Conservation (phyloP, 2,888 invertebrate species). For the Drosophila stalkeri region DNA sequence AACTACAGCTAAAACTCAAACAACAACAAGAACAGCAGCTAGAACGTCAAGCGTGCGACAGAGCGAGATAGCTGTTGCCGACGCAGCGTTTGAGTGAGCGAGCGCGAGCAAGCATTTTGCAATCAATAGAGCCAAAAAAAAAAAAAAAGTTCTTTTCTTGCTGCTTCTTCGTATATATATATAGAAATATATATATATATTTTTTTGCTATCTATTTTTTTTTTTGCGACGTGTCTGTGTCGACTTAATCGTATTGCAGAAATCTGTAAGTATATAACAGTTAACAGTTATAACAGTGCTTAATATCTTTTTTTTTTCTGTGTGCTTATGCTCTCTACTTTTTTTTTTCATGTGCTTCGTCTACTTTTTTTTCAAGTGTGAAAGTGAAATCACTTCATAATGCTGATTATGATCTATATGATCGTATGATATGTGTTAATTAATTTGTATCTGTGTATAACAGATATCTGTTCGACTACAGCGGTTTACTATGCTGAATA, state of each 20-base stretch:
- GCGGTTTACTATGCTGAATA: neutral
- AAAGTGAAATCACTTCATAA: neutral
- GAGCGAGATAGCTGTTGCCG: constrained; percentile 46
- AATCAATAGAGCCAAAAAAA: constrained; percentile 61
- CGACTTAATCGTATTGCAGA: constrained; percentile 25
- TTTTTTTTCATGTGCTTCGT: constrained; percentile 41
- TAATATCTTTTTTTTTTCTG: neutral
- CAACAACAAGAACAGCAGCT: constrained; percentile 16
- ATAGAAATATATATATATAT: neutral
- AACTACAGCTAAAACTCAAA: constrained; percentile 8
- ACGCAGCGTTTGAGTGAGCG: constrained; percentile 18
- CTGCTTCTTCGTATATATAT: constrained; percentile 4
- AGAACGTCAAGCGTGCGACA: constrained; percentile 3
- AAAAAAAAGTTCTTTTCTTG: constrained; percentile 5
- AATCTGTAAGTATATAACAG: constrained; percentile 32
- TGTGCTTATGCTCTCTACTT: neutral
- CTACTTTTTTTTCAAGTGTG: constrained; percentile 5
- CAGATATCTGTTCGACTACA: neutral
- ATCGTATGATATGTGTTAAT: neutral
- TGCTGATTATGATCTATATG: no score
- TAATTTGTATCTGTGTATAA: neutral
- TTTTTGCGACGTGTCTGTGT: constrained; percentile 15
- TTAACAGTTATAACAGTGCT: constrained; percentile 24
- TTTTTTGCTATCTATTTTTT: constrained; percentile 13
- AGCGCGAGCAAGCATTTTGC: constrained; percentile 43